Evolutionary conservation across 23 tunicate genomes (phyloP).

Genomic region (Ciona savignyi): DNA sequence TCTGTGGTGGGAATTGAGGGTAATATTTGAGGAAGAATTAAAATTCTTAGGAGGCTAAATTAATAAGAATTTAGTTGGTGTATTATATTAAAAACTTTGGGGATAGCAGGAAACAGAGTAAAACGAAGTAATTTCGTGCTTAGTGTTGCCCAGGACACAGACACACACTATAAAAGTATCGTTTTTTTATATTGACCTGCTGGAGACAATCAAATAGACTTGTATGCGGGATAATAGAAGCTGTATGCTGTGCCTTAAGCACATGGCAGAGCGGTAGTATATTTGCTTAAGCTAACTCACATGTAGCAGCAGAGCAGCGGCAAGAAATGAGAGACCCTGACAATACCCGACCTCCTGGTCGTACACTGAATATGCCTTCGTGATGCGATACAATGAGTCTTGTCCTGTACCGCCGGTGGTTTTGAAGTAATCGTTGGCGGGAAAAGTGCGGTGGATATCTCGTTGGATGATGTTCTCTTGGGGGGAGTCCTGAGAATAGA

Average conservation of each 20-base stretch:
- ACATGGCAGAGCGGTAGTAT: too few species aligned
- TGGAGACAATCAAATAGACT: too few species aligned
- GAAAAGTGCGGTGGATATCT: constrained; percentile 91
- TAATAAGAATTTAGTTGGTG: too few species aligned
- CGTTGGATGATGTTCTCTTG: constrained; percentile 91
- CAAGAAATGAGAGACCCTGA: constrained; percentile 84
- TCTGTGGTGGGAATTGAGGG: constrained; percentile 15
- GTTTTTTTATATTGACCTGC: too few species aligned
- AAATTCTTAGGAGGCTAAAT: background rate
- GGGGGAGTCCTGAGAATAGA: constrained; percentile 49
- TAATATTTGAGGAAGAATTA: background rate
- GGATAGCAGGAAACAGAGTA: too few species aligned
- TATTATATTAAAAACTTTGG: too few species aligned
- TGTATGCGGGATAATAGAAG: too few species aligned
- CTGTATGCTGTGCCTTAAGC: too few species aligned
- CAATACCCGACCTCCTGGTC: constrained; percentile 95
- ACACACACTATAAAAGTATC: too few species aligned
- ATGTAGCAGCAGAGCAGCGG: constrained; percentile 81
- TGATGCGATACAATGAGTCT: constrained; percentile 70
- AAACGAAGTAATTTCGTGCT: too few species aligned
- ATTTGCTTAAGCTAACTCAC: too few species aligned
- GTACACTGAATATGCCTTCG: constrained; percentile 83
- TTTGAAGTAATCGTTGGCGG: constrained; percentile 84
- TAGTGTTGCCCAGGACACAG: too few species aligned
- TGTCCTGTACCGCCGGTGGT: constrained; percentile 72